These are phyloP conservation scores for Jordanella pulchra DNA, from an alignment of 2,797 vertebrate species.

Conservation along the genomic window DNA sequence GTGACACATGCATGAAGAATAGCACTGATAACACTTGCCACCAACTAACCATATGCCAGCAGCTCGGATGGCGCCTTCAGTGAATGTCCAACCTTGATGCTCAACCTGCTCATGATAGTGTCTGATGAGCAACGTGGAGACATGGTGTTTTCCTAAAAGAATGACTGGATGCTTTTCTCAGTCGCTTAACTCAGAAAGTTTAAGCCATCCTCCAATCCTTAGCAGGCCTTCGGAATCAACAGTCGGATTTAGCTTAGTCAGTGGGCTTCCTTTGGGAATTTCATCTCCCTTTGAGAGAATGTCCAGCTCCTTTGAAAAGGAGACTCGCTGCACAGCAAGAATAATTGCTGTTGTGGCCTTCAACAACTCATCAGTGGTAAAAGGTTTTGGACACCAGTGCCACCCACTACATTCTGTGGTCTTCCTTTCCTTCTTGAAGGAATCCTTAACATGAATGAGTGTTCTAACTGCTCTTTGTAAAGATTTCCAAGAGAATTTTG, in stretches of 20 bases:
- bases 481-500: constrained; percentile 7
- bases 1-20: neutral
- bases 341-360: neutral
- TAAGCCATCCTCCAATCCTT: neutral
- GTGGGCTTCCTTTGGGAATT: neutral
- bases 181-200: neutral
- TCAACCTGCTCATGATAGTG: neutral
- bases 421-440: neutral
- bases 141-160: neutral
- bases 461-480: neutral
- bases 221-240: neutral
- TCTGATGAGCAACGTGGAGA: neutral
- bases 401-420: neutral
- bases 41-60: neutral
- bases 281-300: neutral
- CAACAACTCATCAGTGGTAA: neutral
- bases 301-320: neutral
- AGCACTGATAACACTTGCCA: neutral
- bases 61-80: neutral
- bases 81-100: neutral
- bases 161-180: neutral
- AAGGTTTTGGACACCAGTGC: constrained; percentile 1
- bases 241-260: neutral
- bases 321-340: neutral
- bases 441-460: neutral